A percentile compares a stretch with the other conserved stretches of the same genome.
These are phyloP conservation scores for Gambelia wislizenii DNA, from an alignment of 2,797 vertebrate genomes.

Conservation along the genomic window DNA sequence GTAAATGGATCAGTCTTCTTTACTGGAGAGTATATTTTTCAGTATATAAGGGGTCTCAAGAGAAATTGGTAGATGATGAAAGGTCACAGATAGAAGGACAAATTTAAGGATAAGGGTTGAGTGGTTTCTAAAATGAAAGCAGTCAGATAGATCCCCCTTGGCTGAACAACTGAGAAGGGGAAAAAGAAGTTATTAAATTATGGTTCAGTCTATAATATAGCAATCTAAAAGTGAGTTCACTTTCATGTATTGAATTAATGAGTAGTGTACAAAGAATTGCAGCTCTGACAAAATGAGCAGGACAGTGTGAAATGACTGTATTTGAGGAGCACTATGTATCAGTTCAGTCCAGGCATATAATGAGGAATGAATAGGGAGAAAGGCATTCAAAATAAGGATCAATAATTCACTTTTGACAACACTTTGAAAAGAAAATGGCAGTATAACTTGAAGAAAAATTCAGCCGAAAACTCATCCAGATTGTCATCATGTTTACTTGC, in stretches of 20 bases:
- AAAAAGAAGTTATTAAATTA: constrained; percentile 23
- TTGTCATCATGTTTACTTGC: background rate
- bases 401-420: background rate
- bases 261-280: background rate
- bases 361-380: constrained; percentile 27
- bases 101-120: constrained; percentile 32
- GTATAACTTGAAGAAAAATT: background rate
- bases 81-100: constrained; percentile 25
- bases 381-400: constrained; percentile 52
- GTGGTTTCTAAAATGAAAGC: constrained; percentile 14
- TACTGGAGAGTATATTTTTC: background rate
- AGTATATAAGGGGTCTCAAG: background rate
- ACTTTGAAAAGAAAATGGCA: background rate
- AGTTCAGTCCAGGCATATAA: background rate
- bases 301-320: background rate
- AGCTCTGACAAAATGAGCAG: background rate
- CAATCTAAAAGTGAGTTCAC: background rate
- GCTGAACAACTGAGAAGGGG: constrained; percentile 8
- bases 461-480: background rate
- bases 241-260: background rate
- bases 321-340: constrained; percentile 1
- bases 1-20: background rate
- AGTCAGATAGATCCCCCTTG: background rate
- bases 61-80: constrained; percentile 12
- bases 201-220: background rate